Percentiles rank a stretch among this genome's conserved stretches.
Evolutionary conservation across 1,140 invertebrate species (phyloP).

Genomic region (Ectropis grisescens): DNA sequence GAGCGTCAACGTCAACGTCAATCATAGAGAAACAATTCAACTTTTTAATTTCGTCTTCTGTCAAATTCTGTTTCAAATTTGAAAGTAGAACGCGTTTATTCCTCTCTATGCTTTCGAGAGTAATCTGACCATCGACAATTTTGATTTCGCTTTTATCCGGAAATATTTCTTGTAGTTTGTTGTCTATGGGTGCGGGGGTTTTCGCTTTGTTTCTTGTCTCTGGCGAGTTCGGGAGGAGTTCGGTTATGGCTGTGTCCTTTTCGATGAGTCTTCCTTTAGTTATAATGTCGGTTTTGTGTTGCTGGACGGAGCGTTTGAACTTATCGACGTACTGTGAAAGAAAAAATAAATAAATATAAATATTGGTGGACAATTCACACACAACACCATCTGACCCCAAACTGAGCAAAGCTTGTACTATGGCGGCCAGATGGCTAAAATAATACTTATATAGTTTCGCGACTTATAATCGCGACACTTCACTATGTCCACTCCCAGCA

Average conservation of each 20-base stretch:
- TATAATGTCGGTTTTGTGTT: slow-evolving; percentile 45
- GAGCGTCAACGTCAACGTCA: slow-evolving; percentile 43
- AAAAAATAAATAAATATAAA: slow-evolving; percentile 8
- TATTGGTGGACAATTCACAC: no score
- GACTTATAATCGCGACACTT: slow-evolving; percentile 9
- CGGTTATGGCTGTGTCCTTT: slow-evolving; percentile 15
- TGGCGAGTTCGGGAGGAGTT: slow-evolving; percentile 44
- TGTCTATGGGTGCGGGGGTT: no score
- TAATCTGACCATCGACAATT: slow-evolving; percentile 26
- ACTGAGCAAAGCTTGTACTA: no score
- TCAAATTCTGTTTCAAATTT: slow-evolving; percentile 33
- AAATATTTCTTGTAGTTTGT: no score
- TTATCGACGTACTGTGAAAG: slow-evolving; percentile 49
- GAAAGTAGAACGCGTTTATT: slow-evolving; percentile 46
- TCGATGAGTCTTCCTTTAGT: slow-evolving; percentile 39
- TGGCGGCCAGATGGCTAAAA: no score
- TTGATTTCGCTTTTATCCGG: slow-evolving; percentile 4
- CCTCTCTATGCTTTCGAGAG: slow-evolving; percentile 45
- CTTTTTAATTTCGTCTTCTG: slow-evolving; percentile 32
- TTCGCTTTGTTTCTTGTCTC: slow-evolving; percentile 1
- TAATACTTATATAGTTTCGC: neutral
- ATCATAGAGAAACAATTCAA: slow-evolving; percentile 51
- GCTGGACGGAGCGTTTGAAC: slow-evolving; percentile 44
- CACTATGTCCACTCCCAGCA: no score
- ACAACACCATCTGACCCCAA: no score